A percentile compares a stretch with the other conserved stretches of the same genome.
Conservation (phyloP, 2,888 invertebrate genomes). For the Polymixis flavicincta region DNA sequence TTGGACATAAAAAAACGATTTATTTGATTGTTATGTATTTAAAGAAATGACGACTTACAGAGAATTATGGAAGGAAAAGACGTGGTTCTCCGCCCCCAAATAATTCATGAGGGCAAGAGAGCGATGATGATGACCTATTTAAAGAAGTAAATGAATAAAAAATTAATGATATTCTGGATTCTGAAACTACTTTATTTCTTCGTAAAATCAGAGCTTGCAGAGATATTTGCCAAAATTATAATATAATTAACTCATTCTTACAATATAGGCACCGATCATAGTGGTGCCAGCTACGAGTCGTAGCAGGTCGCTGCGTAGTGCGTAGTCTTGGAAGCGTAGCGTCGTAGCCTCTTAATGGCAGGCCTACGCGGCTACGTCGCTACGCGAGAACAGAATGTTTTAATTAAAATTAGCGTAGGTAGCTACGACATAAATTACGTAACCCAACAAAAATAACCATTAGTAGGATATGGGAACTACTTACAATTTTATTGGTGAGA, state of each 20-base stretch:
- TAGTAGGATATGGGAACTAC: background rate
- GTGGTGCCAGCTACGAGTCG: background rate
- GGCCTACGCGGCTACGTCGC: conserved; percentile 40
- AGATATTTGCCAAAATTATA: background rate
- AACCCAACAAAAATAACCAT: background rate
- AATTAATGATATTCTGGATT: background rate
- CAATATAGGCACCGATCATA: background rate
- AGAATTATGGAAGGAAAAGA: background rate
- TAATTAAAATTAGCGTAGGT: background rate
- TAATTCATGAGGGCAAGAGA: too few species aligned
- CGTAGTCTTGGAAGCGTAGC: conserved; percentile 30
- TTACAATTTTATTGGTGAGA: too few species aligned
- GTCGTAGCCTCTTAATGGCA: conserved; percentile 24
- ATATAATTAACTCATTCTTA: background rate
- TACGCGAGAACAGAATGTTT: background rate
- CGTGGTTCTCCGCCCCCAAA: background rate
- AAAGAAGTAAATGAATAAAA: background rate
- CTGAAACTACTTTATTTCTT: background rate
- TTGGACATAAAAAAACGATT: background rate
- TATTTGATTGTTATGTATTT: conserved; percentile 3
- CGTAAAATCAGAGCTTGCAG: background rate
- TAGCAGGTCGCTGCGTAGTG: conserved; percentile 11
- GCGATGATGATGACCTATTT: background rate
- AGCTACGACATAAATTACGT: background rate
- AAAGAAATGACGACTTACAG: background rate